phyloP scores from a whole-genome alignment of 2,113 vertebrate species.

The Phoxinus phoxinus region DNA sequence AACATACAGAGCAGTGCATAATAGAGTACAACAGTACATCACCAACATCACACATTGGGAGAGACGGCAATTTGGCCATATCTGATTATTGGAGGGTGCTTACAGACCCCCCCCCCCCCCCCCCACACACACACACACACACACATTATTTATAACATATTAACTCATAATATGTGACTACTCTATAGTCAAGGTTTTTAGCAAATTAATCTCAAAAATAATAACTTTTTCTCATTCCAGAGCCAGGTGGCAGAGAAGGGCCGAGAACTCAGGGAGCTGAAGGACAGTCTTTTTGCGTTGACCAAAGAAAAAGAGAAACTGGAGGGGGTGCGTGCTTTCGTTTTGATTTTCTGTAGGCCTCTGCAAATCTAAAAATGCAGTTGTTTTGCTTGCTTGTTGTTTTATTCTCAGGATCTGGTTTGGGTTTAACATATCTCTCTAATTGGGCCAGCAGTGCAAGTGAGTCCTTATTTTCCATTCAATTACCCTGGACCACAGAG shows the following conservation, averaged over 20 bases:
- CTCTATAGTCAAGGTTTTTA: neutral
- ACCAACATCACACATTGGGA: too few relatives aligned
- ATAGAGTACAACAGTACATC: too few relatives aligned
- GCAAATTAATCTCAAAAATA: conserved; percentile 42
- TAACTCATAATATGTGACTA: neutral
- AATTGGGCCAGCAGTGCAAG: conserved; percentile 76
- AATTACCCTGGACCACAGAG: conserved; percentile 75
- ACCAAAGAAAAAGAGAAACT: conserved; percentile 85
- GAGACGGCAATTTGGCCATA: too few relatives aligned
- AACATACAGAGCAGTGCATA: too few relatives aligned
- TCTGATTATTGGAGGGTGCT: too few relatives aligned
- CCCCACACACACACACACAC: too few relatives aligned
- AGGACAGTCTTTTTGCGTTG: conserved; percentile 80
- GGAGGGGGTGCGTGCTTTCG: conserved; percentile 75
- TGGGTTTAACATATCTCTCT: conserved; percentile 73
- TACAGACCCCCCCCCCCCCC: too few relatives aligned
- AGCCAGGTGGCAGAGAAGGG: conserved; percentile 91
- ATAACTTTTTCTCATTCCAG: conserved; percentile 70
- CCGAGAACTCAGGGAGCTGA: conserved; percentile 85
- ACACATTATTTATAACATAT: neutral
- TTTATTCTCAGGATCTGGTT: conserved; percentile 55
- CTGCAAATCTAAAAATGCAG: conserved; percentile 65
- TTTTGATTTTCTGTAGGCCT: conserved; percentile 68
- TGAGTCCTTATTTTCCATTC: conserved; percentile 78
- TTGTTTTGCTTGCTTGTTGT: conserved; percentile 24